Evolutionary conservation across 2,113 vertebrate species (phyloP).

Genomic region (Eira barbara): DNA sequence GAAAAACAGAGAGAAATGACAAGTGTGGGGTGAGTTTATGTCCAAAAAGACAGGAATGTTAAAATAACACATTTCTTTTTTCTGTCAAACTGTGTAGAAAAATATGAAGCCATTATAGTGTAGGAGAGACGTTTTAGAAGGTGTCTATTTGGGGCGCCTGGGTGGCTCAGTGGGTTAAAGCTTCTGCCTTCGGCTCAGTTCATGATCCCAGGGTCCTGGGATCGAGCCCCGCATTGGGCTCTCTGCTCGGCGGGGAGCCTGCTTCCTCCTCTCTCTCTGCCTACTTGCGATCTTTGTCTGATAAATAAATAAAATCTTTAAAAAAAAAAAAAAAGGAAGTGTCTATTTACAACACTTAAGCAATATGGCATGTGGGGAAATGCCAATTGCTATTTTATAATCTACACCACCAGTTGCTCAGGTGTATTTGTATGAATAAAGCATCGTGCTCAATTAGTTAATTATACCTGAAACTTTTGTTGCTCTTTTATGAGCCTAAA

Average conservation of each 20-base stretch:
- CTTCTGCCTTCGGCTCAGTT: too few relatives aligned
- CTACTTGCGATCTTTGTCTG: too few relatives aligned
- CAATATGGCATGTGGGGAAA: background rate
- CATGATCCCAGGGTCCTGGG: too few relatives aligned
- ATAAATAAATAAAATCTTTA: too few relatives aligned
- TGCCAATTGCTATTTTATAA: background rate
- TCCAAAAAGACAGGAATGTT: background rate
- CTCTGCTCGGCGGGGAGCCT: too few relatives aligned
- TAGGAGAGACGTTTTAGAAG: background rate
- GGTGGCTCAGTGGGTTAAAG: too few relatives aligned
- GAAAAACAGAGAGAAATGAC: background rate
- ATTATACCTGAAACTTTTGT: background rate
- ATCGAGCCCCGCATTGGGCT: too few relatives aligned
- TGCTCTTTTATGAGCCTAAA: background rate
- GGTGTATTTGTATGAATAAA: background rate
- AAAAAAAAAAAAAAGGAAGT: too few relatives aligned
- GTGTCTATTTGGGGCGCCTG: constrained; percentile 25
- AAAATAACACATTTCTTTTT: background rate
- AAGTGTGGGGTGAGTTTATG: background rate
- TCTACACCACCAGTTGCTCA: background rate
- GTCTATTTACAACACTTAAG: background rate
- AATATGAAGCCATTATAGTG: background rate
- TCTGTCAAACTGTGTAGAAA: background rate
- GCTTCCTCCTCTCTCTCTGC: too few relatives aligned
- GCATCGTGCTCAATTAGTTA: background rate